Conservation (phyloP, 2,797 vertebrate species). For the Erpetoichthys calabaricus region DNA sequence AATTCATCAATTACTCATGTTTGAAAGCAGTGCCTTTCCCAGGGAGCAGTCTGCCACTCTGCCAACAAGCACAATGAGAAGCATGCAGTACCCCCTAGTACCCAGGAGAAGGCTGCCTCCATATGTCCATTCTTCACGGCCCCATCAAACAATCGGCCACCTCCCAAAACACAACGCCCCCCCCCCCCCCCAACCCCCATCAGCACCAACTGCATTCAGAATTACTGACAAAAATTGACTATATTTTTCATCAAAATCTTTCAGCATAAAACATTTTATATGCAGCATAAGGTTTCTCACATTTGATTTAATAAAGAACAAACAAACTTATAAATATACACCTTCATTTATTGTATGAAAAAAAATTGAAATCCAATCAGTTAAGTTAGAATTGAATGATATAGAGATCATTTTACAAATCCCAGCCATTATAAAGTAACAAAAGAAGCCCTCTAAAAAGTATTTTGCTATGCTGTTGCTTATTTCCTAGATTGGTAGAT, state of each 20-base stretch:
- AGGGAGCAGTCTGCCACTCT: slow-evolving; percentile 45
- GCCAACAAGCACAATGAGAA: slow-evolving; percentile 32
- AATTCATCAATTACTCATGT: slow-evolving; percentile 67
- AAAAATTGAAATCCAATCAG: too few relatives aligned
- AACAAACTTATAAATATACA: too few relatives aligned
- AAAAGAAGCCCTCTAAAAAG: too few relatives aligned
- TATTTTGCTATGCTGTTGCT: too few relatives aligned
- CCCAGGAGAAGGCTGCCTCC: slow-evolving; percentile 44
- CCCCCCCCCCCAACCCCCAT: slow-evolving; percentile 8
- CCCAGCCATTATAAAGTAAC: too few relatives aligned
- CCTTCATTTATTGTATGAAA: too few relatives aligned
- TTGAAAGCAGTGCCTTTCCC: slow-evolving; percentile 58
- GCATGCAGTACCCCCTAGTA: slow-evolving; percentile 24
- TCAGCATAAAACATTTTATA: slow-evolving; percentile 12
- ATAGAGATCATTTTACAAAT: too few relatives aligned
- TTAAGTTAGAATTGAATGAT: too few relatives aligned
- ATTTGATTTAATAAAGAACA: too few relatives aligned
- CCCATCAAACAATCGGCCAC: not conserved
- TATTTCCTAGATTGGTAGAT: too few relatives aligned
- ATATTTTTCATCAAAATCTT: slow-evolving; percentile 15
- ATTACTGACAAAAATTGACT: slow-evolving; percentile 8
- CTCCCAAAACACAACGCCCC: not conserved
- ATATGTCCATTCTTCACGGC: slow-evolving; percentile 30
- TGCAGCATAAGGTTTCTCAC: not conserved
- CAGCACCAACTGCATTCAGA: slow-evolving; percentile 1